phyloP scores from a whole-genome alignment of 2,888 invertebrate genomes.

The Leptinotarsa juncta region DNA sequence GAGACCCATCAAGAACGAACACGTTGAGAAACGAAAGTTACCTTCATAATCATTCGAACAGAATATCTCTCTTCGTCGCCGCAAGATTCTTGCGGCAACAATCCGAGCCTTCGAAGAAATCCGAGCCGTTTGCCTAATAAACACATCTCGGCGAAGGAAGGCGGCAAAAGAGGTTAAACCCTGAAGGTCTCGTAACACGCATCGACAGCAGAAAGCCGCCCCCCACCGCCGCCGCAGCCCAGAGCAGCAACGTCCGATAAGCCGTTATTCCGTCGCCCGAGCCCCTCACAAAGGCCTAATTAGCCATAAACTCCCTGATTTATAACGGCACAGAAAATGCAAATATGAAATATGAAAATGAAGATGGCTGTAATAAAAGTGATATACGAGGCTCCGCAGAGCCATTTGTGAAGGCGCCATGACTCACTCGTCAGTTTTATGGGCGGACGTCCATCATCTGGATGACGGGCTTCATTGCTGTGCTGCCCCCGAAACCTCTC shows the following conservation, averaged over 20 bases:
- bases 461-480: constrained; percentile 74
- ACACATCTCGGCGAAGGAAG: constrained; percentile 37
- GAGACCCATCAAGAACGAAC: no score
- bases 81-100: constrained; percentile 8
- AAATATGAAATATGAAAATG: constrained; percentile 73
- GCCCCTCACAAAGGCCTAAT: constrained; percentile 69
- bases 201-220: constrained; percentile 45
- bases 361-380: constrained; percentile 80
- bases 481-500: constrained; percentile 55
- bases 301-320: constrained; percentile 76
- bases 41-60: background rate
- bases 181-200: constrained; percentile 48
- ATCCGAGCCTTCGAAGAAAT: background rate
- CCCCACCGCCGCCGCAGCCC: constrained; percentile 26
- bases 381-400: constrained; percentile 82
- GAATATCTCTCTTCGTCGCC: background rate
- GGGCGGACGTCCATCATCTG: constrained; percentile 78
- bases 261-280: constrained; percentile 65
- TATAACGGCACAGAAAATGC: constrained; percentile 73
- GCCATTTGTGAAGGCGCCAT: constrained; percentile 79
- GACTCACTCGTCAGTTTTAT: constrained; percentile 81
- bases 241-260: constrained; percentile 63
- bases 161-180: constrained; percentile 43
- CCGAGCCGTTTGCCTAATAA: constrained; percentile 25
- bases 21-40: no score